Conservation (phyloP, 2,888 invertebrate species). For the Crepidodera aurea region DNA sequence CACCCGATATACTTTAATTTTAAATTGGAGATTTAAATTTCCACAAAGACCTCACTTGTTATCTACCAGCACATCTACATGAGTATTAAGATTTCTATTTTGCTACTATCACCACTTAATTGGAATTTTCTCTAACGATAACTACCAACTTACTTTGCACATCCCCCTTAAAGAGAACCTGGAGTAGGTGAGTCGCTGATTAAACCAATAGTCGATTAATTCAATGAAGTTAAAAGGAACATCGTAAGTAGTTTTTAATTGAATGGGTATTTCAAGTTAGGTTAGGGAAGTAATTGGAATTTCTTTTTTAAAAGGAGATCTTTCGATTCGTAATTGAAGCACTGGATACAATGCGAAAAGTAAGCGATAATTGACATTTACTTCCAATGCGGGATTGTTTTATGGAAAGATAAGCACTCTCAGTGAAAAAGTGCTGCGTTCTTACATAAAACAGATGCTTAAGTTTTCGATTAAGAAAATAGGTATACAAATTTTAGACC, state of each 20-base stretch:
- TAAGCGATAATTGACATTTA: background rate
- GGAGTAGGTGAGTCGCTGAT: background rate
- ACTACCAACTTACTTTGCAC: too few species aligned
- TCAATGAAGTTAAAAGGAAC: conserved; percentile 17
- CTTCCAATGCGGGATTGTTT: background rate
- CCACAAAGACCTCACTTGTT: too few species aligned
- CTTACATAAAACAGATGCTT: too few species aligned
- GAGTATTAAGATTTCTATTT: too few species aligned
- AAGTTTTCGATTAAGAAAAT: too few species aligned
- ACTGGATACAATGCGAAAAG: background rate
- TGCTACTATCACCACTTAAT: too few species aligned
- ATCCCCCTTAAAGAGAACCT: background rate
- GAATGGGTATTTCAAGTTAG: conserved; percentile 13
- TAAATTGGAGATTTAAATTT: too few species aligned
- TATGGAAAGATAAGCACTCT: background rate
- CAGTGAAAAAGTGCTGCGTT: too few species aligned
- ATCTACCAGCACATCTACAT: too few species aligned
- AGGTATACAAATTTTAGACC: too few species aligned
- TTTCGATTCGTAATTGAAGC: background rate
- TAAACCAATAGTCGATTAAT: conserved; percentile 15
- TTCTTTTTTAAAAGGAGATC: conserved; percentile 1
- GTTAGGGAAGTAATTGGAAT: conserved; percentile 16
- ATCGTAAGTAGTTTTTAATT: conserved; percentile 30
- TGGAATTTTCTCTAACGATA: too few species aligned
- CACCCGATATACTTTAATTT: too few species aligned